Base-by-base conservation (phyloP, 2,888 invertebrate species). In the Drosophila merina region DNA sequence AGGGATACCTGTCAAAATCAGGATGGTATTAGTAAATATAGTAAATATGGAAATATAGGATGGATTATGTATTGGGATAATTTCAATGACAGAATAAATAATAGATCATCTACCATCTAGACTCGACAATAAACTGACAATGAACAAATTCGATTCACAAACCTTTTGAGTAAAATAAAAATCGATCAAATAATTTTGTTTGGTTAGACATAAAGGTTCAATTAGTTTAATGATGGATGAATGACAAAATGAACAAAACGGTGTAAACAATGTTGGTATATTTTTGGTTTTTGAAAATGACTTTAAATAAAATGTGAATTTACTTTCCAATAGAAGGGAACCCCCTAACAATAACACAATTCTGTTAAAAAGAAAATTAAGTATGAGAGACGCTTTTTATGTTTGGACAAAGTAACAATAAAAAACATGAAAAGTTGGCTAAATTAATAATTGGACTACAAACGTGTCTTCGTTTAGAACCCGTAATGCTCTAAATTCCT, bases 1-100 rank as follows among this genome's bases (percentile, higher is more conserved):
- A 97, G 0, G 95, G 95, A 88, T 96, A 96, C 84, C 97, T 97
- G 93, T 20, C 9, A 6, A 25, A 33, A 20, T 36, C 1, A 6
- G 6, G 36, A 36, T 20, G 20, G 20, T 20, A 6, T n/a, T 12
- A n/a, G n/a, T 36, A n/a, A 6, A 2, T n/a, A 6, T 36, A n/a
- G n/a, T 36, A n/a, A 6, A 2, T n/a, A 6, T 36, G 0, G 5
- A 36, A 36, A 20, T 20, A 20, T 20, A 20, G 20, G 2, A 20
- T 20, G 20, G 2, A 36, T 5, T 36, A 6, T 12, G 5, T 6
- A 36, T 1, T 36, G 10, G 3, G 4, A n/a, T 36, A 1, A 36
- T 4, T 5, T 5, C 0, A n/a, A 1, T n/a, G n/a, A 6, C 36
- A 36, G 1, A n/a, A 36, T 10, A 36, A n/a, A 10, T 28, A 36